A percentile compares a stretch with the other conserved stretches of the same genome.
Evolutionary conservation across 2,113 vertebrate genomes (phyloP).

Genomic region (Helogale parvula): DNA sequence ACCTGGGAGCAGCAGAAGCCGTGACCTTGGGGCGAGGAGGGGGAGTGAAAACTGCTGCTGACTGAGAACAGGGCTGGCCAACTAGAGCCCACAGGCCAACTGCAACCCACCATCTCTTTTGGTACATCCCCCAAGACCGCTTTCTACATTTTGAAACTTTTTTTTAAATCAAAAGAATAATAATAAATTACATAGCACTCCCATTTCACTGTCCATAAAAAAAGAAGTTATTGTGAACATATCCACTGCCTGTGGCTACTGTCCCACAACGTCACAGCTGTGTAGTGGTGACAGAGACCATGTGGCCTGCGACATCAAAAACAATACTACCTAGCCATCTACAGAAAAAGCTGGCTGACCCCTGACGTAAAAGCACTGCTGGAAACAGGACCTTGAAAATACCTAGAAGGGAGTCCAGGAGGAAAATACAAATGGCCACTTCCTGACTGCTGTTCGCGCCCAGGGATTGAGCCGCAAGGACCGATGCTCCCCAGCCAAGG

Average conservation of each 20-base stretch:
- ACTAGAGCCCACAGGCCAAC: not conserved
- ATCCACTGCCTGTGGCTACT: not conserved
- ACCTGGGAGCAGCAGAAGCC: not conserved
- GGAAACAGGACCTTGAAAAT: not conserved
- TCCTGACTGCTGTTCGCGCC: not conserved
- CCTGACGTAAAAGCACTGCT: not conserved
- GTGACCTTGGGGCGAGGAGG: not conserved
- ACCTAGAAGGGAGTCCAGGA: not conserved
- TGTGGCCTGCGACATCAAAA: not conserved
- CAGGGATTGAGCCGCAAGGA: not conserved
- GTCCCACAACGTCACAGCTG: not conserved
- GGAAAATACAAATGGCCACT: not conserved
- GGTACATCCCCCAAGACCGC: not conserved
- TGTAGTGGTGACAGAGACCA: not conserved
- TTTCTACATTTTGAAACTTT: not conserved
- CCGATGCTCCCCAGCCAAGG: accelerated
- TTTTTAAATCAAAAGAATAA: not conserved
- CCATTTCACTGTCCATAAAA: not conserved
- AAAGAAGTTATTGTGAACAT: not conserved
- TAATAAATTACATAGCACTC: not conserved
- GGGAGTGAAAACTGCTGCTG: not conserved
- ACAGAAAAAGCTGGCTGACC: not conserved
- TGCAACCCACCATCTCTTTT: conserved; percentile 33
- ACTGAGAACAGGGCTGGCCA: conserved; percentile 27
- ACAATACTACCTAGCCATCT: conserved; percentile 15